These are phyloP conservation scores for Corythornis madagascariensis DNA, from an alignment of 2,113 vertebrate species.

Conservation along the genomic window DNA sequence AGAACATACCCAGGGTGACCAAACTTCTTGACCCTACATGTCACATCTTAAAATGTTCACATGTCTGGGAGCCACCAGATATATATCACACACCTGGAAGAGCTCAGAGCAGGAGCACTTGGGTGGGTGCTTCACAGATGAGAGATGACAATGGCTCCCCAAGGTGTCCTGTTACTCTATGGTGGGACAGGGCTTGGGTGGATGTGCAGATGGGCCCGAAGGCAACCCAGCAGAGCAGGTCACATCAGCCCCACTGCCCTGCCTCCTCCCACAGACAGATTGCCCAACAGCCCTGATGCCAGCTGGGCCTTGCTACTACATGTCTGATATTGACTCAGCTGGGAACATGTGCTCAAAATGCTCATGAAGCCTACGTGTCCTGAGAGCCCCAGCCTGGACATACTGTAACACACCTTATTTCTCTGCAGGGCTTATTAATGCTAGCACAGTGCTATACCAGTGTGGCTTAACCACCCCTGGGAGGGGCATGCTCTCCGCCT, in stretches of 20 bases:
- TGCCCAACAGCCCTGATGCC: background rate
- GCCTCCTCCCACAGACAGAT: background rate
- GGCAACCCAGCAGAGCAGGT: background rate
- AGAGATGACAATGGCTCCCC: conserved; percentile 8
- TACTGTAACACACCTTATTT: background rate
- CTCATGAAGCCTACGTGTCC: accelerated
- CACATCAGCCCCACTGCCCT: background rate
- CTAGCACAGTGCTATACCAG: background rate
- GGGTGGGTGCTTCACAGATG: background rate
- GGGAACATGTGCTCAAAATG: background rate
- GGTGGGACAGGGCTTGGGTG: background rate
- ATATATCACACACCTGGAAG: background rate
- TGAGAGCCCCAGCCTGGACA: background rate
- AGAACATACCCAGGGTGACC: background rate
- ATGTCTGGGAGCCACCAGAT: background rate
- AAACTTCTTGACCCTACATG: background rate
- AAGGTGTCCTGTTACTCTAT: background rate
- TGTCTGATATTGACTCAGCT: background rate
- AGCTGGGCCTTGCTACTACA: background rate
- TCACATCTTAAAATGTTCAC: conserved; percentile 7
- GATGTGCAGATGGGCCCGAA: conserved; percentile 3
- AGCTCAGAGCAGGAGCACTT: background rate
- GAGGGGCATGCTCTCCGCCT: background rate
- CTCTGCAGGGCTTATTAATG: background rate
- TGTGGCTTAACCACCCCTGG: background rate